Base-by-base conservation (phyloP, 1,140 invertebrate genomes). In the Eriosoma lanigerum region DNA sequence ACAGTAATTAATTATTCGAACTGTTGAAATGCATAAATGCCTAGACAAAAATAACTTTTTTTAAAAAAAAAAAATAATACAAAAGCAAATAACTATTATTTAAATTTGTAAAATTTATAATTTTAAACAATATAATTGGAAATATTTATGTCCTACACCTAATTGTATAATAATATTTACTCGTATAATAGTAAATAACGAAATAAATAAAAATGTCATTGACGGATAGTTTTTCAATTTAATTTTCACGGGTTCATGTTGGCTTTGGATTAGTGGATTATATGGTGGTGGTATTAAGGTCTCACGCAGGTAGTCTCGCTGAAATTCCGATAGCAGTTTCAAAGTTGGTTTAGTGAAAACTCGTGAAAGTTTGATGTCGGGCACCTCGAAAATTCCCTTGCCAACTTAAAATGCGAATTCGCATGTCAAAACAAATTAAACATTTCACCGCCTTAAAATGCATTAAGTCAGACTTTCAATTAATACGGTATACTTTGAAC, bases 341-440 rank as follows among this genome's bases (percentile, higher is more conserved):
- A 48, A 68, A 68, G 64, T 70, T 50, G 64, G 64, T 68, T 68
- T 68, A 68, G 44, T 17, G 44, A 68, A 68, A 68, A 48, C 38
- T 46, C 21, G 64, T 8, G 21, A 48, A 68, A 68, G 64, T 68
- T 48, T 29, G 38, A 24, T 48, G 38, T 68, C 64, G 38, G 64
- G n/a, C 46, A 68, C 32, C 38, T 46, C 6, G 64, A 68, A 68
- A 46, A 46, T 24, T n/a, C 64, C 8, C 38, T 48, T 21, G 21
- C 64, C 13, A 46, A 48, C 64, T 68, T 48, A 68, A 68, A 68
- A 68, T 48, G 0, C 29, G 32, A 64, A 24, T 64, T 64, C 62
- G 62, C 62, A 64, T 64, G 62, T 64, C 62, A 64, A 64, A 64
- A 64, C 62, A 64, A 64, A 64, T 64, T 64, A 64, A 64, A 64